Evolutionary conservation across 1,140 invertebrate species (phyloP), one percentile per base, ranked within the genome.

Genomic region (Matsumurasca onukii): DNA sequence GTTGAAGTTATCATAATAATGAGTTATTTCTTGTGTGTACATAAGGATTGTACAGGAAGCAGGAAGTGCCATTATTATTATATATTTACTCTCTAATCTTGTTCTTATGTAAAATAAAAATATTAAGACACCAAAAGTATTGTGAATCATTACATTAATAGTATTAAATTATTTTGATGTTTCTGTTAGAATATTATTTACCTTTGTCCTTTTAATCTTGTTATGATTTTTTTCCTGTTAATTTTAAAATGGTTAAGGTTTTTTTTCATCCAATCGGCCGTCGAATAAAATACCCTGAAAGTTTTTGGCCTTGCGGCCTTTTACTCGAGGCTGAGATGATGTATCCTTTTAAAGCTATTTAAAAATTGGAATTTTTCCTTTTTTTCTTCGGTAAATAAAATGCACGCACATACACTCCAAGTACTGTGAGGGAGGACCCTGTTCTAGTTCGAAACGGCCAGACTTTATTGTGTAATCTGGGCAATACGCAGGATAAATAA

Each of bases 71-170:
- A 59, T 59, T 59, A 59, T 17, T 5, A 9, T 39, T 27, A 25
- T 24, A 59, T 29, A 27, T 25, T 13, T 29, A 59, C 55, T 59
- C 15, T 59, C 22, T 24, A 29, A 2, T 51, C 49, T 51, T 12
- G 3, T 20, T 51, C 17, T 51, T 20, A 20, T n/a, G n/a, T n/a
- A n/a, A n/a, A n/a, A n/a, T n/a, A n/a, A 59, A 13, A 13, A 59
- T 59, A 22, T 25, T 59, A 59, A 27, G 55, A 59, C 55, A 59
- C 55, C 55, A 59, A 59, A 59, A 59, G 55, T 59, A 59, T 59
- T 59, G 55, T 59, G 55, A 39, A 39, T 39, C 17, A 39, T 9
- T 39, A 22, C 15, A 59, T 59, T 27, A 29, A 59, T 22, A 27
- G 24, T 22, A 27, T 59, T 12, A 27, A 13, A 22, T 25, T 59